Conservation (phyloP, 2,797 vertebrate species). For the Cynopterus sphinx region DNA sequence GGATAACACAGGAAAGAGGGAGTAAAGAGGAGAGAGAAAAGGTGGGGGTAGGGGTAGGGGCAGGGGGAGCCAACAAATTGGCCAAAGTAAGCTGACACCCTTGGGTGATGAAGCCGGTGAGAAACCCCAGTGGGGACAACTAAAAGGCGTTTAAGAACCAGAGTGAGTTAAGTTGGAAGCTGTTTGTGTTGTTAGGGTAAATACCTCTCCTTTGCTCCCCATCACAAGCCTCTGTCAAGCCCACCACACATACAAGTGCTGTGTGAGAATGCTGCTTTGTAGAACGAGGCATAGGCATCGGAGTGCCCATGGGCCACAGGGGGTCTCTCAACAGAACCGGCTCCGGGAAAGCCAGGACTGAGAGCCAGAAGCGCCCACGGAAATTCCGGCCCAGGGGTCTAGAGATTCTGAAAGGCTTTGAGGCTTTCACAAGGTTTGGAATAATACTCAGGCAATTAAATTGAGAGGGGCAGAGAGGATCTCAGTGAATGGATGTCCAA, state of each 20-base stretch:
- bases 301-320: not conserved
- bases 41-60: not conserved
- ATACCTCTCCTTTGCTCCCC: not conserved
- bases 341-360: too few relatives aligned
- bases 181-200: not conserved
- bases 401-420: not conserved
- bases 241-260: not conserved
- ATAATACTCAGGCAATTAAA: not conserved
- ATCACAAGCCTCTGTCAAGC: not conserved
- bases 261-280: not conserved
- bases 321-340: not conserved
- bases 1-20: not conserved
- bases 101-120: not conserved
- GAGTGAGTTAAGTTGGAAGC: not conserved
- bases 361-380: not conserved
- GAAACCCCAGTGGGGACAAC: not conserved
- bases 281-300: not conserved
- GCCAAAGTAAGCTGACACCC: not conserved
- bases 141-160: not conserved
- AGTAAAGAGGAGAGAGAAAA: not conserved
- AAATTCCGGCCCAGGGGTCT: not conserved
- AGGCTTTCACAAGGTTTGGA: not conserved
- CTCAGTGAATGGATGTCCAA: not conserved
- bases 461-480: not conserved
- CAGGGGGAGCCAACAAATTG: not conserved